These are phyloP conservation scores for Drosophila ananassae DNA, from an alignment of 1,140 invertebrate species.

Conservation along the genomic window DNA sequence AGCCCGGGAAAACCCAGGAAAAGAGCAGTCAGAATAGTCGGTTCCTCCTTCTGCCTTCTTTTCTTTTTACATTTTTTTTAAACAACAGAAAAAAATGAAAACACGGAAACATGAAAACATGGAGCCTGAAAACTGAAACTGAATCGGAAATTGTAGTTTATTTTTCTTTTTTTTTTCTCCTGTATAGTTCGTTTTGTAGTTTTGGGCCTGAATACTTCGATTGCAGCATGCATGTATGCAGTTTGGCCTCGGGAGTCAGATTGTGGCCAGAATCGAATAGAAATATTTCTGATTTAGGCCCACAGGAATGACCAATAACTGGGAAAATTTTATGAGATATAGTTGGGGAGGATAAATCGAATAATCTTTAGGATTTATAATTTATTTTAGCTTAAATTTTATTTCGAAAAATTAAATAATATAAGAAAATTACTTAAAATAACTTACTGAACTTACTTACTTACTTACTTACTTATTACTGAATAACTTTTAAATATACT, in stretches of 20 bases:
- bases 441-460: too few species aligned
- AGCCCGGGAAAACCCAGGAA: slow-evolving; percentile 1
- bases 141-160: slow-evolving; percentile 3
- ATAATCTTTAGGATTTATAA: too few species aligned
- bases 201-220: slow-evolving; percentile 4
- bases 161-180: neutral
- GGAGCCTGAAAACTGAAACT: slow-evolving; percentile 6
- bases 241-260: slow-evolving; percentile 1
- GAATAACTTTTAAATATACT: too few species aligned
- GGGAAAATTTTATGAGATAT: neutral
- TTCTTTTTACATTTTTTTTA: too few species aligned
- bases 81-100: slow-evolving; percentile 1
- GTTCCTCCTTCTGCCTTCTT: neutral
- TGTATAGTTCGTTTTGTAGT: neutral
- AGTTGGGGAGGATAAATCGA: too few species aligned
- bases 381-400: too few species aligned
- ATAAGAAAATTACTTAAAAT: too few species aligned
- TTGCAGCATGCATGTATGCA: slow-evolving; percentile 8
- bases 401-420: too few species aligned
- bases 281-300: neutral
- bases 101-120: neutral
- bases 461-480: too few species aligned
- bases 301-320: neutral
- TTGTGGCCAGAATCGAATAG: slow-evolving; percentile 18
- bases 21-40: slow-evolving; percentile 6